A percentile compares a stretch with the other conserved stretches of the same genome.
Conservation (phyloP, 23 tunicate species). For the Ascidia mentula region DNA sequence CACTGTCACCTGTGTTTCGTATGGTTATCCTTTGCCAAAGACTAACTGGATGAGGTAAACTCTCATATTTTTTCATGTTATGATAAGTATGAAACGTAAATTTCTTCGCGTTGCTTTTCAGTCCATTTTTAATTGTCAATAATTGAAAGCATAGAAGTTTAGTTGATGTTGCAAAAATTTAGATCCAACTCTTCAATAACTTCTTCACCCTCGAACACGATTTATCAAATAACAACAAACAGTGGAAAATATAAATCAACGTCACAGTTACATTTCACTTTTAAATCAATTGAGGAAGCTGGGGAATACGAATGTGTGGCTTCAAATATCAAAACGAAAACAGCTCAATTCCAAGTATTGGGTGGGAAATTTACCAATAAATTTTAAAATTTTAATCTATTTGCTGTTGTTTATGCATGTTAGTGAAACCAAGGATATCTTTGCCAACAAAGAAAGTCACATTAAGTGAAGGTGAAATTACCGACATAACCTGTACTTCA, state of each 20-base stretch:
- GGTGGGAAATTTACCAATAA: too few species aligned
- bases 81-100: not conserved
- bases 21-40: not conserved
- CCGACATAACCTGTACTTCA: not conserved
- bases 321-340: not conserved
- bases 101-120: not conserved
- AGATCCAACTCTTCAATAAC: not conserved
- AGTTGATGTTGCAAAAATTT: too few species aligned
- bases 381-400: too few species aligned
- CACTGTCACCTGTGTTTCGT: not conserved
- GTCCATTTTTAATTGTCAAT: too few species aligned
- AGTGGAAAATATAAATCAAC: not conserved
- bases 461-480: not conserved
- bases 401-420: too few species aligned
- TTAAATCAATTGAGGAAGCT: not conserved
- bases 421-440: not conserved
- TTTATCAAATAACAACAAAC: not conserved
- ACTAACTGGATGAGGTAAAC: conserved; percentile 6
- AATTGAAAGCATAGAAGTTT: too few species aligned
- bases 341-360: too few species aligned
- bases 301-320: not conserved
- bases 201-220: not conserved
- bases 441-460: not conserved
- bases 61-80: too few species aligned
- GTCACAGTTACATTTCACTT: not conserved